Evolutionary conservation across 2,888 invertebrate species (phyloP), one percentile per base, ranked within the genome.

Genomic region (Eilema caniola): DNA sequence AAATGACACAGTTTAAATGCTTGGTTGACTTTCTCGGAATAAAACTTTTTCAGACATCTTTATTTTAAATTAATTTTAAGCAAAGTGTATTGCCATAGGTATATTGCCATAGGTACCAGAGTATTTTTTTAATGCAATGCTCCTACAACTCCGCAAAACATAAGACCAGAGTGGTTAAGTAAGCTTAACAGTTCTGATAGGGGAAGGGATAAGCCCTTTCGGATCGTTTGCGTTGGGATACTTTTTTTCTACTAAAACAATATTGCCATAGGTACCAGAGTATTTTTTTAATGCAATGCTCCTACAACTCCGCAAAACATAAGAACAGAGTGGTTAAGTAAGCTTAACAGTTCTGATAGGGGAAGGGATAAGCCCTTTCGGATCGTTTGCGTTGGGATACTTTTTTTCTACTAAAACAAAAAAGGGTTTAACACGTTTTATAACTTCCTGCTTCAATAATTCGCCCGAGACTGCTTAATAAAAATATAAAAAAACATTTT

Each of bases 401-500:
- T 53, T 10, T 53, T 28, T 53, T 53, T 20, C 47, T 47, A 20
- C 53, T 53, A 53, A n/a, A n/a, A 53, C n/a, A n/a, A 53, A 8
- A 28, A 16, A 24, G 24, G 24, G 16, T n/a, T 60, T 12, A 11
- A 67, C 61, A 47, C 28, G 61, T 20, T 37, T 67, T 23, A 47
- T 23, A 53, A 53, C n/a, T 53, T 53, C 53, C n/a, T n/a, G 53
- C 53, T 53, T 10, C 53, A 53, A 53, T 53, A 53, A 53, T 53
- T 53, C 53, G n/a, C n/a, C 53, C 8, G 31, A 47, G 24, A 62
- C 24, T 62, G 41, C 41, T 62, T 62, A 62, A 41, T 62, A 66
- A 66, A 66, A 28, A 53, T 66, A 57, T 66, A 57, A 66, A 66
- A 66, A 41, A n/a, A n/a, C 37, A n/a, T 68, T 24, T 56, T 31